A percentile compares a stretch with the other conserved stretches of the same genome.
These are phyloP conservation scores for Parazoanthus atlanticus DNA, from an alignment of 92 coral and sea anemone species.

Conservation along the genomic window DNA sequence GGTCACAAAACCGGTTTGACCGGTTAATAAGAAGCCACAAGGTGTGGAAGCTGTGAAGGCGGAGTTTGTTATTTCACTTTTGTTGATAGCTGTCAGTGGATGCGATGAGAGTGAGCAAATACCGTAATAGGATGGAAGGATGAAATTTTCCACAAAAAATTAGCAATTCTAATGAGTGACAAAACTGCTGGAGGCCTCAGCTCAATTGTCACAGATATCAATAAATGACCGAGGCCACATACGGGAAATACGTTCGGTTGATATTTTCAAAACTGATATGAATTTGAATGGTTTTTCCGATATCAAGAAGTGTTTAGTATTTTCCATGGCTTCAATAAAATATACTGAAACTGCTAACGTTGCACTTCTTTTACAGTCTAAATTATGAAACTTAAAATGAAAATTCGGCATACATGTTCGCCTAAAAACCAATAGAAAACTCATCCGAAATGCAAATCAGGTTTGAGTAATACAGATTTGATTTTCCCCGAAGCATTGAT, in stretches of 20 bases:
- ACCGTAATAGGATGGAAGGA: conserved; percentile 48
- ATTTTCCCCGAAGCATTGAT: not conserved
- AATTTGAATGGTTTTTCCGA: not conserved
- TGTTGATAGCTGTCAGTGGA: conserved; percentile 41
- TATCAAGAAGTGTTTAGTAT: not conserved
- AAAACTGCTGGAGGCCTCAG: not conserved
- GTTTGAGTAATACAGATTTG: not conserved
- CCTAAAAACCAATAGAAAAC: conserved; percentile 16
- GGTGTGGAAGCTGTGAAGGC: conserved; percentile 44
- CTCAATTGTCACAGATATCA: conserved; percentile 26
- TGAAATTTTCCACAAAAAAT: conserved; percentile 42
- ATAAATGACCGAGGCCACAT: not conserved
- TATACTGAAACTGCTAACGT: not conserved
- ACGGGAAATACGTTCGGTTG: conserved; percentile 25
- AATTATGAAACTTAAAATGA: not conserved
- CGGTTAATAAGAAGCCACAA: conserved; percentile 20
- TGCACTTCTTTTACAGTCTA: not conserved
- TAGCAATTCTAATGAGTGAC: conserved; percentile 36
- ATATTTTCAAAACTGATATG: not conserved
- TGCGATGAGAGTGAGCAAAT: conserved; percentile 26
- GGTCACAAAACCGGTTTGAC: conserved; percentile 35
- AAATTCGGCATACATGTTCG: not conserved
- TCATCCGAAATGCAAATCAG: not conserved
- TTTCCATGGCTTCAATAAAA: not conserved
- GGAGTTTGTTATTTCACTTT: conserved; percentile 36